Conservation (phyloP, 2,113 vertebrate genomes). For the Megaceryle torquata region DNA sequence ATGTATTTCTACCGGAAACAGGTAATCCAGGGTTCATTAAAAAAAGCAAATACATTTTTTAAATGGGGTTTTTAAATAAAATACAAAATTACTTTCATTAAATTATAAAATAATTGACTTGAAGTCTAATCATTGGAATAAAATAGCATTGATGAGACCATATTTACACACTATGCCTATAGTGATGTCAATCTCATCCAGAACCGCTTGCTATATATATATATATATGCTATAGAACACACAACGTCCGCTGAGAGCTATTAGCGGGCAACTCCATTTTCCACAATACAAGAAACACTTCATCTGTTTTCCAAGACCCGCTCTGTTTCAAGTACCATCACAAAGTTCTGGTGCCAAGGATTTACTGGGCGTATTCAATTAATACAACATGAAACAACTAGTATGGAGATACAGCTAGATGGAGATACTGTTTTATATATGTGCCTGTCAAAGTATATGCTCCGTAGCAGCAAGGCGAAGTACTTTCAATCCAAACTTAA, state of each 20-base stretch:
- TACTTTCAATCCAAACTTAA: background rate
- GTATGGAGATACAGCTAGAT: background rate
- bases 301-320: background rate
- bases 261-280: background rate
- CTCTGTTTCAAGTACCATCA: background rate
- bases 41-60: background rate
- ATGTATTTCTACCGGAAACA: background rate
- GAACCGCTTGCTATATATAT: background rate
- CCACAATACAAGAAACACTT: background rate
- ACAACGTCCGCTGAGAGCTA: background rate
- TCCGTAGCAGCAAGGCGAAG: background rate
- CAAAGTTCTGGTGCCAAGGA: background rate
- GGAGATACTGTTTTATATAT: background rate
- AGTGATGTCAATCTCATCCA: background rate
- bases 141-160: background rate
- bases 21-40: background rate
- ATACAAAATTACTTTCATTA: background rate
- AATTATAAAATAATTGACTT: constrained; percentile 6
- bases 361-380: background rate
- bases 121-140: background rate
- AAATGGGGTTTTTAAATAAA: background rate
- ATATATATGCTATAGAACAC: too few relatives aligned
- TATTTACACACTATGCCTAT: background rate
- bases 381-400: background rate
- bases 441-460: background rate